Percentiles rank a stretch among this genome's conserved stretches.
Conservation (phyloP, 2,888 invertebrate genomes). For the Microchrysa polita region DNA sequence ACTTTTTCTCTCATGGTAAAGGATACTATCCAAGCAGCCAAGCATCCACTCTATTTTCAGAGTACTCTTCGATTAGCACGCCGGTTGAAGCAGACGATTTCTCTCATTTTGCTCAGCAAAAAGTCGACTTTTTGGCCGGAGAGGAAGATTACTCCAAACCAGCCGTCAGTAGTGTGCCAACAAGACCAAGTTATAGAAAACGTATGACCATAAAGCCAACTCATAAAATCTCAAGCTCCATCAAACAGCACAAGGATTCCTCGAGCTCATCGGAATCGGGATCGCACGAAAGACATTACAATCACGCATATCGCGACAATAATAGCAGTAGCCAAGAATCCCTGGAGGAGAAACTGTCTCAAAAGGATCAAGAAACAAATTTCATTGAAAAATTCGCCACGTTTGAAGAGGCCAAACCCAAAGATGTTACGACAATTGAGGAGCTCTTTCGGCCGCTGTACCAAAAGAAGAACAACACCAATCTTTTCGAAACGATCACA, state of each 20-base stretch:
- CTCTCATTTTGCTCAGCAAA: constrained; percentile 14
- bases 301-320: neutral
- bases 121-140: constrained; percentile 50
- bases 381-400: constrained; percentile 60
- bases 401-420: constrained; percentile 60
- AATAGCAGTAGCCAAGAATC: constrained; percentile 61
- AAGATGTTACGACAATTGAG: constrained; percentile 55
- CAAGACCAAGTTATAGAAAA: constrained; percentile 45
- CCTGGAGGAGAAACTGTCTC: constrained; percentile 58
- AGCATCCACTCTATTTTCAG: neutral
- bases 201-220: constrained; percentile 22
- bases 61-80: constrained; percentile 50
- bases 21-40: constrained; percentile 51
- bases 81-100: constrained; percentile 7
- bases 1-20: neutral
- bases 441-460: constrained; percentile 48
- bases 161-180: constrained; percentile 35
- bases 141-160: constrained; percentile 47
- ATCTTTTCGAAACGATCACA: constrained; percentile 52
- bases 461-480: constrained; percentile 51
- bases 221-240: constrained; percentile 10
- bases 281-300: constrained; percentile 56
- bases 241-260: constrained; percentile 4
- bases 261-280: constrained; percentile 57
- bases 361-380: constrained; percentile 52